These are phyloP conservation scores for Chondrosia reniformis DNA, from an alignment of 37 sponge, comb jelly and placozoan genomes.

Conservation along the genomic window DNA sequence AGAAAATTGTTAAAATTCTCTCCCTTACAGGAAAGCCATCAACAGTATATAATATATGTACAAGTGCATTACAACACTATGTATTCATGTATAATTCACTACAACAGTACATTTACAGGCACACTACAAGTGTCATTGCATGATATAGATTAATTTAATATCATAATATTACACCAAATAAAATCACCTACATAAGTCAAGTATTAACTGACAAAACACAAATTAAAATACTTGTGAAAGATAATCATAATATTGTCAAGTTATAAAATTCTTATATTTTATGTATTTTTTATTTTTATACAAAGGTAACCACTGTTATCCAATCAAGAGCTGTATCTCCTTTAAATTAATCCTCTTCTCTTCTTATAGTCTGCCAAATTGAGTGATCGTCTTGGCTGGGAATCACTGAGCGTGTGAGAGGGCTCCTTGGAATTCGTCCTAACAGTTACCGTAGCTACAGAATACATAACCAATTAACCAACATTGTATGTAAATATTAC, in stretches of 20 bases:
- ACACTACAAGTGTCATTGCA: too few species aligned
- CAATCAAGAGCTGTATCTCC: not conserved
- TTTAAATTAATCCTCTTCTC: constrained; percentile 85
- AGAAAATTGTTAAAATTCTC: too few species aligned
- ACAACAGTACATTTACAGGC: too few species aligned
- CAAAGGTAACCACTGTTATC: not conserved
- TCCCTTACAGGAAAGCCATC: too few species aligned
- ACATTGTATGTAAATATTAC: not conserved
- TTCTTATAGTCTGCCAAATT: constrained; percentile 99
- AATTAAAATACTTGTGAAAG: too few species aligned
- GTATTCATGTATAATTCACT: too few species aligned
- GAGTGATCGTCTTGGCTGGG: constrained; percentile 69
- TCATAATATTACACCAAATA: too few species aligned
- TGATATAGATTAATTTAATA: too few species aligned
- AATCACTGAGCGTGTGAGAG: constrained; percentile 34
- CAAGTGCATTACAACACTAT: too few species aligned
- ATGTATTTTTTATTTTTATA: not conserved
- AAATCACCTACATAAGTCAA: too few species aligned
- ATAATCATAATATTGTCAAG: not conserved
- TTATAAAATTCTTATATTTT: not conserved
- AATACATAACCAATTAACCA: not conserved
- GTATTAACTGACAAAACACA: too few species aligned
- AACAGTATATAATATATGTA: too few species aligned
- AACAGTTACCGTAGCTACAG: constrained; percentile 32
- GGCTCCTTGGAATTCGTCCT: constrained; percentile 30